Conservation (phyloP, 2,113 vertebrate genomes). For the Corvus moneduloides region DNA sequence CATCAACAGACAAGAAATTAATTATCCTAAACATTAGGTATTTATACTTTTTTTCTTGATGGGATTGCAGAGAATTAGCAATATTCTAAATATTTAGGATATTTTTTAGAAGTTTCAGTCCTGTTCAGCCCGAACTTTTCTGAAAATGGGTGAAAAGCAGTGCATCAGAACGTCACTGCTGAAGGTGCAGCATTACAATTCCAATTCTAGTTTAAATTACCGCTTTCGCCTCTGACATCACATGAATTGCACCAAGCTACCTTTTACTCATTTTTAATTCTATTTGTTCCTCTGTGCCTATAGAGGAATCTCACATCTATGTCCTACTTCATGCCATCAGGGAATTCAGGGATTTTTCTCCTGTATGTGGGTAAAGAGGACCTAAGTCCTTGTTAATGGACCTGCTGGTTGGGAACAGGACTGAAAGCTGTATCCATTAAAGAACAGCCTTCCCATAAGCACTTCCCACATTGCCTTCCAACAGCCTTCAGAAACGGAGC, state of each 20-base stretch:
- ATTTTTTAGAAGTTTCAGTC: background rate
- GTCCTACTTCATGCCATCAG: background rate
- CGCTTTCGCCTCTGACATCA: background rate
- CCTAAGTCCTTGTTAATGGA: background rate
- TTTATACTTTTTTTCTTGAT: background rate
- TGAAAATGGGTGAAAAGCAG: background rate
- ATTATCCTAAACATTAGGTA: background rate
- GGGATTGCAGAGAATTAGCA: background rate
- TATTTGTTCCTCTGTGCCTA: background rate
- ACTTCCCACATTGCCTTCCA: background rate
- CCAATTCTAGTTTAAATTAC: background rate
- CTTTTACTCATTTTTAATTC: background rate
- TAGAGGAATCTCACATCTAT: background rate
- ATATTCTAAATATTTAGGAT: background rate
- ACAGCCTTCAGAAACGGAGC: background rate
- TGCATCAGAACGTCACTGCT: background rate
- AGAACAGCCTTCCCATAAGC: background rate
- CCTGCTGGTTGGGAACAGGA: background rate
- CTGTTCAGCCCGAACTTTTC: background rate
- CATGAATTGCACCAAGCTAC: background rate
- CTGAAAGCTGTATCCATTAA: background rate
- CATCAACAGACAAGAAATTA: background rate
- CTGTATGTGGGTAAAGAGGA: background rate
- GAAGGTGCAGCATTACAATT: background rate
- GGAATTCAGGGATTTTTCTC: background rate